Evolutionary conservation across 1,140 invertebrate species (phyloP), one percentile per base, ranked within the genome.

Genomic region (Lycorma delicatula): DNA sequence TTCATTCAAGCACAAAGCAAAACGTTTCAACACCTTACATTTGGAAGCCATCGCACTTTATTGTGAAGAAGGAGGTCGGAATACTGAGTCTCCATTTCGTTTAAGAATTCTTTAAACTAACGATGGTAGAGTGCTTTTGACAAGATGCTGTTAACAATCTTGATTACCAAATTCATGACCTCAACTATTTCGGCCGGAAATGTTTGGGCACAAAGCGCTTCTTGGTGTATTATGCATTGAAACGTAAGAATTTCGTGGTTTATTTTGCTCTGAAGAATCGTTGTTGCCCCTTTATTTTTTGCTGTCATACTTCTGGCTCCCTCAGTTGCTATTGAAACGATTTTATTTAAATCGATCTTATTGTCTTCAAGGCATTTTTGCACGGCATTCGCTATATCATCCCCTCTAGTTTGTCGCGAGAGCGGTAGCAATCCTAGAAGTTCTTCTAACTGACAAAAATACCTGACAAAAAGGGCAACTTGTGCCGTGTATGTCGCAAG

Each of bases 181-280:
- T 64, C 49, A 52, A 44, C 16, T 55, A 66, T 62, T 65, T 65
- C 64, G 38, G 53, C 61, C 48, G 64, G 65, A 67, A 66, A 67
- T 63, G 60, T 65, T 62, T 67, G 63, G 28, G 57, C 59, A 68
- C 65, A 66, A 64, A 69, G 61, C 29, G 66, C 58, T 65, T 62
- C 64, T 67, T 62, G 60, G 52, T 66, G 63, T 52, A 67, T 61
- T 60, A 68, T 68, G 60, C 64, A 67, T 51, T 68, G 62, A 59
- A 61, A 67, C 31, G 58, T 60, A 56, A 66, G 58, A 47, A 67
- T 64, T 60, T 68, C 63, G 63, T 68, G 63, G 54, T 68, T 60
- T 36, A 64, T 64, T 65, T 68, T 67, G 54, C 55, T 51, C 52
- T 60, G 41, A 48, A 68, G 53, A 65, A 65, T 66, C 49, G 57